These are phyloP conservation scores for Eucidaris tribuloides DNA, from an alignment of 35 echinoderm and acorn worm genomes.

Conservation along the genomic window DNA sequence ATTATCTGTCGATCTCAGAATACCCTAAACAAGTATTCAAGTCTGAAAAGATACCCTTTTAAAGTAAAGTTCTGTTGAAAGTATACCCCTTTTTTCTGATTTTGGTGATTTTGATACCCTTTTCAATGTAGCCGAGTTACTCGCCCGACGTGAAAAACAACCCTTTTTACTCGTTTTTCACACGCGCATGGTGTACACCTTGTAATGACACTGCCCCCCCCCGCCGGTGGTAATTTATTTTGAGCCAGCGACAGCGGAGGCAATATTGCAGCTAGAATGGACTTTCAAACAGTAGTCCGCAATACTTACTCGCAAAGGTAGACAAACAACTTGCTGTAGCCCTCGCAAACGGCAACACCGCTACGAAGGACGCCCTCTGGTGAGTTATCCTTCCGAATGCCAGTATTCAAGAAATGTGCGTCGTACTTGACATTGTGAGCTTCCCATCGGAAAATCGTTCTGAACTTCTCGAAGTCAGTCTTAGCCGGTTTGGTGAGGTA, in stretches of 20 bases:
- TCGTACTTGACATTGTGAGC: conserved; percentile 35
- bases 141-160: background rate
- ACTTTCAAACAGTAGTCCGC: background rate
- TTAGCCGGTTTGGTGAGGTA: conserved; percentile 11
- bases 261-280: background rate
- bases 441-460: conserved; percentile 38
- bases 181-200: too few species aligned
- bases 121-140: background rate
- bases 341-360: background rate
- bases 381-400: background rate
- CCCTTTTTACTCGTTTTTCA: too few species aligned
- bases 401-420: background rate
- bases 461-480: conserved; percentile 20
- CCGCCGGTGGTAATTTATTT: background rate
- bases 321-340: background rate
- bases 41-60: too few species aligned
- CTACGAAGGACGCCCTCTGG: conserved; percentile 8
- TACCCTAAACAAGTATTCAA: too few species aligned
- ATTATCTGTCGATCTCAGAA: too few species aligned
- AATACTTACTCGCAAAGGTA: conserved; percentile 25
- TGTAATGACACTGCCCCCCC: too few species aligned
- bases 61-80: too few species aligned
- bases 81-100: too few species aligned
- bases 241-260: too few species aligned
- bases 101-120: too few species aligned